Evolutionary conservation across 2,888 invertebrate genomes (phyloP).

Genomic region (Mellilla xanthometata): DNA sequence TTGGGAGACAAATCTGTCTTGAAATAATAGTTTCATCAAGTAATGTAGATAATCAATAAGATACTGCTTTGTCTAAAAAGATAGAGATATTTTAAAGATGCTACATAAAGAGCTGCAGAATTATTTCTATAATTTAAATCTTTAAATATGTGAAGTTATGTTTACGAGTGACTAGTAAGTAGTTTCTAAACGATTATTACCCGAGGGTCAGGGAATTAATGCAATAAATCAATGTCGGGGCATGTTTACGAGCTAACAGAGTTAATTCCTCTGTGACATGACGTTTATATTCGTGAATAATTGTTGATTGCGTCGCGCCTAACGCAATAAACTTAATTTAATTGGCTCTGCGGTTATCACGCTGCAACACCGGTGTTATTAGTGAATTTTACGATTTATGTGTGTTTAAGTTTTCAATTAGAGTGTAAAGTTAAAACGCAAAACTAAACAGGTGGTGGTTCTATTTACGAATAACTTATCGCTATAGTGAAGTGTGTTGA

Average conservation of each 20-base stretch:
- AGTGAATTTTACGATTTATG: constrained; percentile 12
- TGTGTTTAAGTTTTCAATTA: constrained; percentile 18
- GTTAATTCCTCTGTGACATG: constrained; percentile 78
- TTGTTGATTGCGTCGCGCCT: constrained; percentile 61
- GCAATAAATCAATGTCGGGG: constrained; percentile 76
- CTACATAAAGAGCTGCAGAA: too few species aligned
- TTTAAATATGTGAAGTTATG: too few species aligned
- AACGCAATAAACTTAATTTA: constrained; percentile 43
- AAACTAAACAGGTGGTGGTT: constrained; percentile 10
- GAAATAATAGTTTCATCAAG: too few species aligned
- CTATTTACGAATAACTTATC: constrained; percentile 6
- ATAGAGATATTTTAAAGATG: too few species aligned
- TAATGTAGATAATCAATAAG: too few species aligned
- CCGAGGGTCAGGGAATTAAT: constrained; percentile 67
- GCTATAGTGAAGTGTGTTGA: too few species aligned
- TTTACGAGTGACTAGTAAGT: constrained; percentile 27
- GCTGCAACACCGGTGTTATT: constrained; percentile 12
- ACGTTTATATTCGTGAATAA: constrained; percentile 80
- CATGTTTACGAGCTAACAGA: constrained; percentile 81
- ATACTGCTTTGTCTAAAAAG: too few species aligned
- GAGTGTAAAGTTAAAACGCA: constrained; percentile 1
- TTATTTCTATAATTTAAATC: too few species aligned
- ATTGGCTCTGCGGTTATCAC: constrained; percentile 28
- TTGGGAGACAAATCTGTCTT: too few species aligned
- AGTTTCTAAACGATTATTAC: constrained; percentile 66